A percentile compares a stretch with the other conserved stretches of the same genome.
Conservation (phyloP, 2,113 vertebrate species). For the Petromus typicus region DNA sequence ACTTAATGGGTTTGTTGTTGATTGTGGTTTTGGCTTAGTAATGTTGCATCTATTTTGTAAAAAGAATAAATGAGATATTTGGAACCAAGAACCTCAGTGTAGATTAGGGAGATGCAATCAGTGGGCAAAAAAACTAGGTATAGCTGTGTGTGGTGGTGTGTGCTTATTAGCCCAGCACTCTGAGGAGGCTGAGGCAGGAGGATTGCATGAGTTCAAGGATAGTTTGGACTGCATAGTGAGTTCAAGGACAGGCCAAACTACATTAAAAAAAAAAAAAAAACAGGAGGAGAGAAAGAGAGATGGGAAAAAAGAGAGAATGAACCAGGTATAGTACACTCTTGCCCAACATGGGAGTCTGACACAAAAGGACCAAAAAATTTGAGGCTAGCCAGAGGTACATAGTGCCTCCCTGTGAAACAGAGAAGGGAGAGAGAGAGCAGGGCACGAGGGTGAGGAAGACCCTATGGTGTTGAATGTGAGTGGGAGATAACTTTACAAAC, state of each 20-base stretch:
- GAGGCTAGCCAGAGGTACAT: background rate
- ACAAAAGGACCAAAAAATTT: background rate
- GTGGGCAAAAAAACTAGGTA: background rate
- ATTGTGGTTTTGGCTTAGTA: background rate
- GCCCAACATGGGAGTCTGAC: background rate
- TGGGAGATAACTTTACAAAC: background rate
- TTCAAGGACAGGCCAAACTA: too few species aligned
- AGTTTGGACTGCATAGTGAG: too few species aligned
- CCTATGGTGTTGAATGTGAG: background rate
- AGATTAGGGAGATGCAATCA: background rate
- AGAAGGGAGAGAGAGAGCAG: background rate
- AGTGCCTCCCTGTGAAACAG: background rate
- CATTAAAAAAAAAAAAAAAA: too few species aligned
- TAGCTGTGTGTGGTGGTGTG: background rate
- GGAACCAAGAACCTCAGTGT: background rate
- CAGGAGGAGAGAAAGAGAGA: too few species aligned
- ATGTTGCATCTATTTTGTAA: conserved; percentile 23
- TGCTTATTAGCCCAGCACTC: too few species aligned
- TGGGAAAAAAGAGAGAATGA: too few species aligned
- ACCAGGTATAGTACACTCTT: background rate
- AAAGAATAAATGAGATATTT: background rate
- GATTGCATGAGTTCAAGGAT: too few species aligned
- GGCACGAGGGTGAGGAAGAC: background rate
- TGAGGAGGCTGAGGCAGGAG: too few species aligned
- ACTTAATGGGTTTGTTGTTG: conserved; percentile 18